Percentiles rank a stretch among this genome's conserved stretches.
These are phyloP conservation scores for Ammodytes dubius DNA, from an alignment of 2,113 vertebrate species.

Conservation along the genomic window DNA sequence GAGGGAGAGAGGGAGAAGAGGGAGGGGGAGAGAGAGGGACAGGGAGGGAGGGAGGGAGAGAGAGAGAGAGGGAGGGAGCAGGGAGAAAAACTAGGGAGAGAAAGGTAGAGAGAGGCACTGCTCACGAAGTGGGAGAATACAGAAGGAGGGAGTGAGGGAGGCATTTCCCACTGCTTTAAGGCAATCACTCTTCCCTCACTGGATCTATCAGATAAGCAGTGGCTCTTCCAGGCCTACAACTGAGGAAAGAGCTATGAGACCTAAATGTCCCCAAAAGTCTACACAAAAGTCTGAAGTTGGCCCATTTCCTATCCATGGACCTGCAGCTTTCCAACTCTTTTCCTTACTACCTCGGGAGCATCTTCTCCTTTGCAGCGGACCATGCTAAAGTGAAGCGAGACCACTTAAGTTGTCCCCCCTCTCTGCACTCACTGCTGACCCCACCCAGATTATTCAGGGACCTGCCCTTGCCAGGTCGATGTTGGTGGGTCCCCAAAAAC, in stretches of 20 bases:
- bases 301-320: constrained; percentile 3
- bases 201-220: constrained; percentile 76
- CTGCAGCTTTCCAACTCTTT: background rate
- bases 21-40: constrained; percentile 28
- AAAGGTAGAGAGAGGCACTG: constrained; percentile 61
- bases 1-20: constrained; percentile 42
- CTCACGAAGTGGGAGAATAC: constrained; percentile 57
- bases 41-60: constrained; percentile 42
- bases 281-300: constrained; percentile 25
- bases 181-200: constrained; percentile 82
- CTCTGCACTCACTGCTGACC: constrained; percentile 48
- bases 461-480: constrained; percentile 72
- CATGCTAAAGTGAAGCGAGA: constrained; percentile 52
- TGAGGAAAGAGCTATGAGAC: constrained; percentile 28
- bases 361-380: constrained; percentile 63
- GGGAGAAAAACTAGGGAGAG: constrained; percentile 37
- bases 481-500: constrained; percentile 60
- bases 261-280: constrained; percentile 3
- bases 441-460: constrained; percentile 67
- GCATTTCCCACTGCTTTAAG: constrained; percentile 86
- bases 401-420: constrained; percentile 55
- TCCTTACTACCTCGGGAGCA: constrained; percentile 47
- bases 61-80: constrained; percentile 45
- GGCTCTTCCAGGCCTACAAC: constrained; percentile 67
- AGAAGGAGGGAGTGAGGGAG: constrained; percentile 67